Conservation (phyloP, 2,113 vertebrate genomes). For the Plecotus auritus region DNA sequence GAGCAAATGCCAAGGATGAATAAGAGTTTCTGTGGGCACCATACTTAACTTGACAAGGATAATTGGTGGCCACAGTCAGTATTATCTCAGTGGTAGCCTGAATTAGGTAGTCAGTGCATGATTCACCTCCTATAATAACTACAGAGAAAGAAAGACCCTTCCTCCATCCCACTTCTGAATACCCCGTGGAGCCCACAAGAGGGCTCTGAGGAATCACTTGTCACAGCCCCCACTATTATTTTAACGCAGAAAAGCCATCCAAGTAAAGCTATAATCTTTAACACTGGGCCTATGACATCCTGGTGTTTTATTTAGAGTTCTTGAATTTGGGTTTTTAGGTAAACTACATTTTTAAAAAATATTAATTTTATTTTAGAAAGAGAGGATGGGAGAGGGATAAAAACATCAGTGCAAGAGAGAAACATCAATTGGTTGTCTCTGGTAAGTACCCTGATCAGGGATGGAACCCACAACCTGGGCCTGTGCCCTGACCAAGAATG, state of each 20-base stretch:
- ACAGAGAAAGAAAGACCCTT: background rate
- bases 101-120: background rate
- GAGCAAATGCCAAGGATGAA: slow-evolving; percentile 53
- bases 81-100: background rate
- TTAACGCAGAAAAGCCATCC: background rate
- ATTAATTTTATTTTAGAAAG: background rate
- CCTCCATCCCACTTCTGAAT: background rate
- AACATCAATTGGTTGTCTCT: background rate
- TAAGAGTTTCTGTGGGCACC: slow-evolving; percentile 2
- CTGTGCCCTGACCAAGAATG: background rate
- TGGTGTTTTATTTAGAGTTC: background rate
- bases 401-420: background rate
- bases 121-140: background rate
- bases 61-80: background rate
- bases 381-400: background rate
- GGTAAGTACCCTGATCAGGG: background rate
- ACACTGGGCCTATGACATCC: background rate
- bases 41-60: background rate
- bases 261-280: background rate
- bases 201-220: background rate
- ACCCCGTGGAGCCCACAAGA: background rate
- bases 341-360: background rate
- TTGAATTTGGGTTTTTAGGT: background rate
- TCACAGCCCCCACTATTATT: background rate
- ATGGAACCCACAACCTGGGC: background rate